Percentiles rank a stretch among this genome's conserved stretches.
phyloP scores from a whole-genome alignment of 2,113 vertebrate species.

The Protobothrops mucrosquamatus region DNA sequence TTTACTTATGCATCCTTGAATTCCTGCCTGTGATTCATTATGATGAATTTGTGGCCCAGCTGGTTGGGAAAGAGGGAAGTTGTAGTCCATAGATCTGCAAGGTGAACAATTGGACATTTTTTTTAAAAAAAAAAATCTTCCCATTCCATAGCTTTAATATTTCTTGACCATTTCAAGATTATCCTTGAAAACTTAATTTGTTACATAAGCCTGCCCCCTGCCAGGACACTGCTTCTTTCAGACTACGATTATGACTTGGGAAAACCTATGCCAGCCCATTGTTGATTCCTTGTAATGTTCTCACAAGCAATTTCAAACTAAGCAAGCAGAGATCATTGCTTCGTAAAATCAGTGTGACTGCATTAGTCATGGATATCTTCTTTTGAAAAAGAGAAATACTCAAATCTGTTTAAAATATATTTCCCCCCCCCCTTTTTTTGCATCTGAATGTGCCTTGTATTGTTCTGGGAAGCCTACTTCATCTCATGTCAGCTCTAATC shows the following conservation, averaged over 20 bases:
- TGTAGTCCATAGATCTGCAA: not conserved
- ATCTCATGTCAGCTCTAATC: not conserved
- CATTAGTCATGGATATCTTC: not conserved
- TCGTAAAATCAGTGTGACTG: not conserved
- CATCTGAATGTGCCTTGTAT: not conserved
- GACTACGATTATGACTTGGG: not conserved
- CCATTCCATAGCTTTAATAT: not conserved
- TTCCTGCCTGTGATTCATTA: not conserved
- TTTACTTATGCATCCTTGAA: not conserved
- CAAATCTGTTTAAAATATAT: not conserved
- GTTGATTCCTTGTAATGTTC: not conserved
- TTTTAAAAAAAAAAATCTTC: not conserved
- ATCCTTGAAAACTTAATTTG: not conserved
- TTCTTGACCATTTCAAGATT: not conserved
- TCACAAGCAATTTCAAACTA: not conserved
- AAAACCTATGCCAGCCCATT: not conserved
- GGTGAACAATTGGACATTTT: not conserved
- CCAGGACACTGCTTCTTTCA: not conserved
- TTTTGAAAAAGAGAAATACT: not conserved
- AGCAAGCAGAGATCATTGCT: not conserved
- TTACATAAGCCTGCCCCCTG: not conserved
- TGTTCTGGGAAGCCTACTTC: not conserved
- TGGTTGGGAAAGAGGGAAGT: not conserved
- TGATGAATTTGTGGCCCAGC: not conserved
- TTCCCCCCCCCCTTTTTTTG: not conserved